phyloP scores from a whole-genome alignment of 1,140 invertebrate species.

The Papilio helenus region DNA sequence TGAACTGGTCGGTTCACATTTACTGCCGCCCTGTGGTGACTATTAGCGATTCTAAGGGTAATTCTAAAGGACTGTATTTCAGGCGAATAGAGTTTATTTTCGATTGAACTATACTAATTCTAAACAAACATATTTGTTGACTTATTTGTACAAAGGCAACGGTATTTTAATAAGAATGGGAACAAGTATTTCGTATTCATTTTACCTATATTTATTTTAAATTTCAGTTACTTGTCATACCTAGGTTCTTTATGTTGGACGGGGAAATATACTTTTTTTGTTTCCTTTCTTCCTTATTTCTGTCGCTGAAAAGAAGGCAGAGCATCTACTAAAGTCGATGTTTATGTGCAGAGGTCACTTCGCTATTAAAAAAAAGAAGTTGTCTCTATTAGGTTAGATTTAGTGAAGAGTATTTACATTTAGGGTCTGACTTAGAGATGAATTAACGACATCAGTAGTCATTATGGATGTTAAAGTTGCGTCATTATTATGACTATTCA shows the following conservation, averaged over 20 bases:
- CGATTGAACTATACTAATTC: conserved; percentile 15
- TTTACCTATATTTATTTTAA: neutral
- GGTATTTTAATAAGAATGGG: neutral
- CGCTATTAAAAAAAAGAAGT: neutral
- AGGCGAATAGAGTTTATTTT: conserved; percentile 17
- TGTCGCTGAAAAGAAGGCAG: neutral
- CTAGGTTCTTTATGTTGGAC: neutral
- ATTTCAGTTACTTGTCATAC: no score
- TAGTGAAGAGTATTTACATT: no score
- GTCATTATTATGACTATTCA: no score
- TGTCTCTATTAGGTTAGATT: neutral
- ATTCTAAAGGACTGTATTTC: neutral
- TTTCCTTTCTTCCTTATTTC: no score
- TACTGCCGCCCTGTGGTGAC: conserved; percentile 41
- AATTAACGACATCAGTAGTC: no score
- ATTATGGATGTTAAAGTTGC: no score
- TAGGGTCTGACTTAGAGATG: no score
- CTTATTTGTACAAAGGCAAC: conserved; percentile 9
- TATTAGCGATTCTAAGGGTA: conserved; percentile 23
- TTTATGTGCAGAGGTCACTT: neutral
- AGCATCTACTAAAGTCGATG: neutral
- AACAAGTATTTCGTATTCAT: neutral
- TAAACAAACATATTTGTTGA: neutral
- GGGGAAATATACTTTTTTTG: neutral
- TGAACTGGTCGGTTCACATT: conserved; percentile 50